Evolutionary conservation across 2,888 invertebrate species (phyloP), one percentile per base, ranked within the genome.

Genomic region (Toxonevra muliebris): DNA sequence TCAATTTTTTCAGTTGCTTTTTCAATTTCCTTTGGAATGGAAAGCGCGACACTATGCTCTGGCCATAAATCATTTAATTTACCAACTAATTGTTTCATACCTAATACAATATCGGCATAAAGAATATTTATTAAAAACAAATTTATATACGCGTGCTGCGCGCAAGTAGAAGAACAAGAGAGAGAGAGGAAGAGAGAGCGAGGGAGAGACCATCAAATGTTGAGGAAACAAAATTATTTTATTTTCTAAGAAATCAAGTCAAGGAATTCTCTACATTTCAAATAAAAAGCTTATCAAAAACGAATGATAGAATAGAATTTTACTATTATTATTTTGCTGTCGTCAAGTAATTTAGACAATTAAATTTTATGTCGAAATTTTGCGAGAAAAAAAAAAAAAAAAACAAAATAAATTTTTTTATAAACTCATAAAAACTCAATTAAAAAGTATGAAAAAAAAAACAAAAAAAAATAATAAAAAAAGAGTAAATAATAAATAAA

Each of bases 1-100:
- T 81, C 77, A 67, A 85, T 76, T 71, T 77, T 82, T 76, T 85
- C 85, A 78, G 84, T 83, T 66, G 77, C 75, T 75, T 76, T 81
- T 80, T 85, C 84, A 75, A 85, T 81, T 80, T 82, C 83, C 79
- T 83, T 83, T 83, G 84, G 83, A 82, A 85, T 84, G 80, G 84
- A 85, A 75, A 83, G 79, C 70, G 85, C 83, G 65, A 85, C 84
- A 76, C 80, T 84, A 74, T 82, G 84, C 71, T 85, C 83, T 67
- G 84, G 84, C 85, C 85, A 85, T 71, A 85, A 77, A 78, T 84
- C 81, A 79, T 84, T 83, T 76, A 85, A 78, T 79, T 85, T 84
- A 68, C 84, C 84, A 73, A 84, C 83, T 73, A 85, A 80, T 73
- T 84, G 80, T 75, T 83, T 82, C 84, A 85, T 83, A 76, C 79